Conservation (phyloP, 2,113 vertebrate species). For the Manacus vitellinus region DNA sequence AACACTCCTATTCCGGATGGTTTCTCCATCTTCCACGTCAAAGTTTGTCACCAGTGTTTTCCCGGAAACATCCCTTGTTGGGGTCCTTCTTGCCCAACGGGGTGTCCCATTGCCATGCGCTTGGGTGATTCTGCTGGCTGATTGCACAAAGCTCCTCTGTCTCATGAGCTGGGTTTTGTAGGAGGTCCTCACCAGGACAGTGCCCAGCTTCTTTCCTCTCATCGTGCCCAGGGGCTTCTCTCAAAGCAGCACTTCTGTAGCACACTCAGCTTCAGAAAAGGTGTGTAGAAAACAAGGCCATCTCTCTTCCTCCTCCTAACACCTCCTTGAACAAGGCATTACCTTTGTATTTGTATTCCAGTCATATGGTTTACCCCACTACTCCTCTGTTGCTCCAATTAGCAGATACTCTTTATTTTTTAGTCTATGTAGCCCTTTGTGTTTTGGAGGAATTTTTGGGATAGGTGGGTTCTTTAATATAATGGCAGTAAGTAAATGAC, state of each 20-base stretch:
- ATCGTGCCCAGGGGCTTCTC: not conserved
- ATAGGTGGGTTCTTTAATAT: not conserved
- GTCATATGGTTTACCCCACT: not conserved
- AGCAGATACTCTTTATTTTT: not conserved
- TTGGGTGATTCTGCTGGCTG: accelerated
- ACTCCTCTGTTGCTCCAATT: not conserved
- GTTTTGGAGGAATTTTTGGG: not conserved
- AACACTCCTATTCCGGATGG: not conserved
- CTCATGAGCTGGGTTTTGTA: not conserved
- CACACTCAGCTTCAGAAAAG: not conserved
- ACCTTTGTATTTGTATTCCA: not conserved
- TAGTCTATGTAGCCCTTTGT: not conserved
- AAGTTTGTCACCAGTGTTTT: not conserved
- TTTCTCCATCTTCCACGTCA: not conserved
- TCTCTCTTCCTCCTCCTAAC: not conserved
- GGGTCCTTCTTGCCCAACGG: not conserved
- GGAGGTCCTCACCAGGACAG: not conserved
- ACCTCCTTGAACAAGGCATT: not conserved
- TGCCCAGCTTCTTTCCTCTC: not conserved
- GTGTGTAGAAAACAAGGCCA: not conserved
- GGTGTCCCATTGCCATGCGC: not conserved
- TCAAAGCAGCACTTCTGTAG: not conserved
- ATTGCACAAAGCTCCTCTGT: not conserved
- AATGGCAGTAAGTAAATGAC: not conserved
- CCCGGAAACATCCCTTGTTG: not conserved